Evolutionary conservation across 2,888 invertebrate genomes (phyloP).

Genomic region (Sinohyriopsis cumingii): DNA sequence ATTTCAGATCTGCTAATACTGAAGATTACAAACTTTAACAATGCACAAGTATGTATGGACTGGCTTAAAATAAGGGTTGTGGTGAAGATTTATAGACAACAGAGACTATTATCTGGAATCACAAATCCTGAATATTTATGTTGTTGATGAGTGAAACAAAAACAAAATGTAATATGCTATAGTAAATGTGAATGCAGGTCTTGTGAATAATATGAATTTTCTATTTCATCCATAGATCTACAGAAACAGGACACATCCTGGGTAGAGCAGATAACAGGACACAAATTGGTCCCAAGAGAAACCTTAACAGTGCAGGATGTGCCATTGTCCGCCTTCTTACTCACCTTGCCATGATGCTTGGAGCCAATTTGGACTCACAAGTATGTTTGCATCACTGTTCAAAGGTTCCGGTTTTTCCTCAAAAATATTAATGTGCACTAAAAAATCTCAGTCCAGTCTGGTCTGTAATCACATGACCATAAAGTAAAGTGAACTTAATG

Average conservation of each 20-base stretch:
- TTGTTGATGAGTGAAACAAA: not conserved
- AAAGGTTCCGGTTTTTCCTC: too few relatives aligned
- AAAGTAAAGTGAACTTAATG: too few relatives aligned
- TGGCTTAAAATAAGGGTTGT: too few relatives aligned
- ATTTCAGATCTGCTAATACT: too few relatives aligned
- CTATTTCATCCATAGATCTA: conserved; percentile 37
- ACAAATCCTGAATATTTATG: too few relatives aligned
- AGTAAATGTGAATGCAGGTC: not conserved
- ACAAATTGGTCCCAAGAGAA: conserved; percentile 45
- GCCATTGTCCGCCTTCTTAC: conserved; percentile 49
- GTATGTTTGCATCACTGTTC: conserved; percentile 14
- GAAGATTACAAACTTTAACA: too few relatives aligned
- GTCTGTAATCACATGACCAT: too few relatives aligned
- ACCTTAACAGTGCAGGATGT: conserved; percentile 43
- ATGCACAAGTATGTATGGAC: too few relatives aligned
- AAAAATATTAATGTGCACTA: too few relatives aligned
- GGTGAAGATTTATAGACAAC: too few relatives aligned
- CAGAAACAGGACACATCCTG: conserved; percentile 56
- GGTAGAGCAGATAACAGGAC: conserved; percentile 44
- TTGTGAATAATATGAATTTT: not conserved
- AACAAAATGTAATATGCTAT: not conserved
- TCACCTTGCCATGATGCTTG: conserved; percentile 57
- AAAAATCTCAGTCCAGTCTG: too few relatives aligned
- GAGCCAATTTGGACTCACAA: conserved; percentile 36
- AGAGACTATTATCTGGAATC: too few relatives aligned